These are phyloP conservation scores for Corydoras maculifer DNA, from an alignment of 2,113 vertebrate genomes.

Conservation along the genomic window DNA sequence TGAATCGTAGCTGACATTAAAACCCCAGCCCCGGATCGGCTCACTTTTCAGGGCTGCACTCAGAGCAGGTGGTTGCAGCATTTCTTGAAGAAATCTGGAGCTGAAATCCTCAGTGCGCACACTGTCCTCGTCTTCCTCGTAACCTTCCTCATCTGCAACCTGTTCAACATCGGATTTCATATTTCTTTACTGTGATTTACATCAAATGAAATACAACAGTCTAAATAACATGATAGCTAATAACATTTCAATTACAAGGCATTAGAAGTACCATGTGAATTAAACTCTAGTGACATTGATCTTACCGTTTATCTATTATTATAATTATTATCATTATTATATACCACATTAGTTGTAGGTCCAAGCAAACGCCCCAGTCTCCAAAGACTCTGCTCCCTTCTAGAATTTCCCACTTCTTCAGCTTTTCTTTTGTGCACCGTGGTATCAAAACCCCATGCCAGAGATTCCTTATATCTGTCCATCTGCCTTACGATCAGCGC, in stretches of 20 bases:
- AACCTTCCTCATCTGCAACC: slow-evolving; percentile 7
- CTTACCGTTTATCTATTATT: not conserved
- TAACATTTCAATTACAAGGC: too few species aligned
- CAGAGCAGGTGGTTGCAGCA: slow-evolving; percentile 50
- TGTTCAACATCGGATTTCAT: not conserved
- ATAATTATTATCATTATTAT: not conserved
- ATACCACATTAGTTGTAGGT: slow-evolving; percentile 10
- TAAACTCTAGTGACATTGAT: too few species aligned
- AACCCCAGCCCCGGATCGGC: not conserved
- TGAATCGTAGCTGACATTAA: too few species aligned
- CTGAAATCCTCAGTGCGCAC: slow-evolving; percentile 71
- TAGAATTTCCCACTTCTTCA: slow-evolving; percentile 40
- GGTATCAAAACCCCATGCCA: not conserved
- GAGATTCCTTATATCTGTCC: slow-evolving; percentile 1
- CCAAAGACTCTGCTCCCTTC: slow-evolving; percentile 58
- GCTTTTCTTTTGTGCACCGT: slow-evolving; percentile 11
- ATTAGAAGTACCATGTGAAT: too few species aligned
- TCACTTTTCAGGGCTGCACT: slow-evolving; percentile 4
- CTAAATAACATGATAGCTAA: too few species aligned
- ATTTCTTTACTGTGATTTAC: too few species aligned
- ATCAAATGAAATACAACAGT: too few species aligned
- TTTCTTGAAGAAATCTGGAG: slow-evolving; percentile 56
- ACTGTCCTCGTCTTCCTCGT: slow-evolving; percentile 55
- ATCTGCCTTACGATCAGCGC: not conserved
- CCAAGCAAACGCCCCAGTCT: slow-evolving; percentile 55